Base-by-base conservation (phyloP, 2,888 invertebrate genomes). In the Mythimna lalbum region DNA sequence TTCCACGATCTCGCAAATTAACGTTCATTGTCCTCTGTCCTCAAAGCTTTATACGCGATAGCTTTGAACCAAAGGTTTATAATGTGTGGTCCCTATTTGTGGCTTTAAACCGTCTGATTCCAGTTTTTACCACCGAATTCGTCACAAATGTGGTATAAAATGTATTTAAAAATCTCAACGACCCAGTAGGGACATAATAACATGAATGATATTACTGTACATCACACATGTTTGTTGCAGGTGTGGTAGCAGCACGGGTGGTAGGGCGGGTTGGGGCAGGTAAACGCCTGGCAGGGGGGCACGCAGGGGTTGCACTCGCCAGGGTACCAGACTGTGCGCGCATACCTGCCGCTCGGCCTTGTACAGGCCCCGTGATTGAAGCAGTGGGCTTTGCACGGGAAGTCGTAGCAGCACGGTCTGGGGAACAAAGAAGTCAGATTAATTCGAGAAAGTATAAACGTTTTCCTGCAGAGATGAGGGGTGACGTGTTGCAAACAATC, bases 401-500 rank as follows among this genome's bases (percentile, higher is more conserved):
- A 93, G 72, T 96, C 96, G 87, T 96, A 96, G 79, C 94, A 94
- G 84, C 96, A 96, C 0, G 94, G 94, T 36, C 96, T 95, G 88
- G 1, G 86, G 83, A 73, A 64, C 49, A 62, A 57, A 36, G 55
- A 21, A 31, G n/a, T 9, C 21, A 55, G 12, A 27, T 53, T 57
- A 65, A 21, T 43, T 33, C 0, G 14, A 36, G 10, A 23, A 47
- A 33, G 14, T 10, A 12, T n/a, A 6, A 12, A n/a, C 23, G 9
- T 4, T 12, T 19, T 53, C 2, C 21, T n/a, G 10, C 36, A 57
- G 39, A 57, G 17, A n/a, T 17, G 14, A 43, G 14, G 39, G 27
- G 9, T 31, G 12, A n/a, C 5, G 4, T 19, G 23, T 50, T 12
- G 17, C 5, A 52, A 39, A 52, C n/a, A 21, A 12, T 3, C 2